Percentiles rank a stretch among this genome's conserved stretches.
Conservation (phyloP, 2,888 invertebrate species). For the Dione juno region DNA sequence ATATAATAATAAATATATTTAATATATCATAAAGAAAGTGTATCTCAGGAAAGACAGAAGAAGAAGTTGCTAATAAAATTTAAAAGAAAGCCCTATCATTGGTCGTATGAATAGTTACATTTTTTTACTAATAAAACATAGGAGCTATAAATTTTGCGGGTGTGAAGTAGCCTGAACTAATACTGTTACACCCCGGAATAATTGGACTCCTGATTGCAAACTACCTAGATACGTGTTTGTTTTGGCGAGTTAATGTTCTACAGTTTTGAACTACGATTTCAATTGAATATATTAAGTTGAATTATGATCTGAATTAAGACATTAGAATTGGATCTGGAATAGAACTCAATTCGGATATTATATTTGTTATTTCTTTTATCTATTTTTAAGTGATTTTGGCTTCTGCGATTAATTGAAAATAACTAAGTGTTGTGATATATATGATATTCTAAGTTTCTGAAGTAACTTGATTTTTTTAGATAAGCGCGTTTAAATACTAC, state of each 20-base stretch:
- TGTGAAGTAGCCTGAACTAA: slow-evolving; percentile 16
- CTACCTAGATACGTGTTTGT: slow-evolving; percentile 32
- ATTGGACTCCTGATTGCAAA: slow-evolving; percentile 23
- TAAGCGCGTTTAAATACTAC: too few species aligned
- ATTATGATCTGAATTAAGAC: slow-evolving; percentile 1
- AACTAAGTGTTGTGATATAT: too few species aligned
- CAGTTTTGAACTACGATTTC: slow-evolving; percentile 23
- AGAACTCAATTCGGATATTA: neutral
- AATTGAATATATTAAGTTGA: slow-evolving; percentile 15
- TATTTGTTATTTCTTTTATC: neutral
- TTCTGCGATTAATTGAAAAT: too few species aligned
- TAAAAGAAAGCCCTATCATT: too few species aligned
- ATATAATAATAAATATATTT: too few species aligned
- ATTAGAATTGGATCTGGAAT: neutral
- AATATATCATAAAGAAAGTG: too few species aligned
- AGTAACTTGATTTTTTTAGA: too few species aligned
- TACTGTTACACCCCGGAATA: slow-evolving; percentile 19
- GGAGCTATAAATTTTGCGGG: neutral
- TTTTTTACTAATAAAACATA: slow-evolving; percentile 13
- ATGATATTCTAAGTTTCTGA: too few species aligned
- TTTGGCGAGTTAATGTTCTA: slow-evolving; percentile 28
- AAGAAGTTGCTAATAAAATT: too few species aligned
- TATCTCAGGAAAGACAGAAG: too few species aligned
- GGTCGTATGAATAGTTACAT: too few species aligned
- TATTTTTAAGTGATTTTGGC: too few species aligned